Evolutionary conservation across 2,113 vertebrate genomes (phyloP), one percentile per base, ranked within the genome.

Genomic region (Regulus satrapa): DNA sequence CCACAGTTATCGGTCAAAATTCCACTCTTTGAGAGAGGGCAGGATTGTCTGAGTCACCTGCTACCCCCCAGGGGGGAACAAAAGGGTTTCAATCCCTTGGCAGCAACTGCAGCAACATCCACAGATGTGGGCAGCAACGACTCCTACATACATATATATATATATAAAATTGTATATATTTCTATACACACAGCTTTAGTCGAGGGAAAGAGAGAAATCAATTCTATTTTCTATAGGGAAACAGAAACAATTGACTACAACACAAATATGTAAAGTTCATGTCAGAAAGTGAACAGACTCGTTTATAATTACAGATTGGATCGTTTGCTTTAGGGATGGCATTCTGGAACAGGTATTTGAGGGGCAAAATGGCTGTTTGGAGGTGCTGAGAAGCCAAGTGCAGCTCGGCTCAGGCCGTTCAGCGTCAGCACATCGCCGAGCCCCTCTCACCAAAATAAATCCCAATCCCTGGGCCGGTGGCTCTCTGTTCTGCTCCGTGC

Each of bases 371-470:
- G 49, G 32, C 68, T 56, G 8, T 80, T 21, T 90, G 71, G 41
- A 81, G 71, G 38, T 58, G 31, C 52, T 82, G 62, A 89, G 51
- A n/a, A 67, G 46, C 38, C 71, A 88, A 56, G 46, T 40, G 72
- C 84, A 73, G n/a, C 29, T 19, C 66, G 75, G 66, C 10, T 88
- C 68, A 59, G 56, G 41, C 59, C 54, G 85, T 24, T 67, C 21
- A 54, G 61, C 4, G 10, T 76, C 83, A 91, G 56, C 84, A 89
- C 54, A 76, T 90, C 72, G 49, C 72, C 66, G 92, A 92, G 23
- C 43, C 21, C 54, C 29, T 56, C 85, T n/a, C 64, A 85, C 85
- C 77, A 77, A 93, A 95, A 92, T 51, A 85, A 95, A 95, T 81
- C 31, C 71, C 45, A 89, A 71, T 51, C 66, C 78, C 34, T 5